Evolutionary conservation across 2,888 invertebrate species (phyloP), one percentile per base, ranked within the genome.

Genomic region (Polyommatus iphigenia): DNA sequence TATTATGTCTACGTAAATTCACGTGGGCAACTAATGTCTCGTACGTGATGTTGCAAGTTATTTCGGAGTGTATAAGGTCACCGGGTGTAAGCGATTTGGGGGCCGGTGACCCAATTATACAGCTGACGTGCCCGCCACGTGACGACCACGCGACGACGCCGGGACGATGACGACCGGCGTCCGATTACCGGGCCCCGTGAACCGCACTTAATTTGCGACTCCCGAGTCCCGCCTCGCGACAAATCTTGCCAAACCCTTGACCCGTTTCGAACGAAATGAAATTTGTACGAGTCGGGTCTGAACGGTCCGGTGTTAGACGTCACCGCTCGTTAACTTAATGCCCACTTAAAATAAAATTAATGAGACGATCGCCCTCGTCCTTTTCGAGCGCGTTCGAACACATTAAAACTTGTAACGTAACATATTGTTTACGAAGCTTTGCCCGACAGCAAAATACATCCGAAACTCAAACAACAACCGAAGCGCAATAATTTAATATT

Each of bases 41-140:
- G 15, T 59, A 29, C 67, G 67, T 67, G 67, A 67, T 29, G 67
- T 15, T 67, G 67, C 67, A 67, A 67, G 29, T 67, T 67, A 67
- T 67, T 67, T 67, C 5, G 67, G 29, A 29, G 29, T 62, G 4
- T 67, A 29, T 67, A 29, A 67, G 67, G 67, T 67, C 15, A 29
- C 29, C 3, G 62, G 67, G 67, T 62, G 67, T 67, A 67, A 67
- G 4, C 32, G 32, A 67, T 67, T 67, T 32, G 67, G 32, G 62
- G 29, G 29, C 67, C 67, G 67, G 67, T 67, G 67, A 67, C 67
- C 67, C 67, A 67, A 67, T 67, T 67, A 67, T 13, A 10, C 5
- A 24, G 24, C 24, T 24, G 62, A 18, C 67, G 67, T 32, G 29
- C 5, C 67, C 15, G 29, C 67, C 29, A 15, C 67, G 67, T 29